Conservation (phyloP, 2,888 invertebrate species). For the Invenusta paracnida region DNA sequence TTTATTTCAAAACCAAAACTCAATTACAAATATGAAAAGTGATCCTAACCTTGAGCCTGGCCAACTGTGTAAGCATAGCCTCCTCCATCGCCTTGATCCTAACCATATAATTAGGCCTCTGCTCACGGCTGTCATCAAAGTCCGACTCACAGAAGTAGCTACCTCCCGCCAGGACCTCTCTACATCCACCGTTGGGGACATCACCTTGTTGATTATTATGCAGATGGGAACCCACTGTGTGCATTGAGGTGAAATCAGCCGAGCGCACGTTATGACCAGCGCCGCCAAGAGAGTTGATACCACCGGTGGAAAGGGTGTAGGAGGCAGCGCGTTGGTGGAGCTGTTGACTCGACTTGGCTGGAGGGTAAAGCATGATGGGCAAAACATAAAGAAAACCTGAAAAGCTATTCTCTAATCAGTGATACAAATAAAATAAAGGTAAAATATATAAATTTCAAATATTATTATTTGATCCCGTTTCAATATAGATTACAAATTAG, state of each 20-base stretch:
- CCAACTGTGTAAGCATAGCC: neutral
- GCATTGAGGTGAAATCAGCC: neutral
- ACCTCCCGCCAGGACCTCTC: neutral
- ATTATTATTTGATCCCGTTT: too few species aligned
- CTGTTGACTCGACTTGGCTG: neutral
- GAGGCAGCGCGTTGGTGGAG: neutral
- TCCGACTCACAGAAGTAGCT: constrained; percentile 39
- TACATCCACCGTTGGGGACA: neutral
- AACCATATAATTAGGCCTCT: constrained; percentile 33
- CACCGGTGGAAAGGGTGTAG: neutral
- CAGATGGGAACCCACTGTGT: neutral
- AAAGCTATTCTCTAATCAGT: too few species aligned
- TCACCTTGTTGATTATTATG: neutral
- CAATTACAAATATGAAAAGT: too few species aligned
- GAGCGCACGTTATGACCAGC: neutral
- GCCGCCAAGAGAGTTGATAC: neutral
- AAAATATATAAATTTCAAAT: too few species aligned
- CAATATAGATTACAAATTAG: too few species aligned
- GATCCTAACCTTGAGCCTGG: too few species aligned
- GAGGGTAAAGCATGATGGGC: neutral
- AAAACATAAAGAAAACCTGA: too few species aligned
- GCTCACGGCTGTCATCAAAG: constrained; percentile 39
- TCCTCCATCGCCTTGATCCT: constrained; percentile 6
- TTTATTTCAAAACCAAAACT: too few species aligned
- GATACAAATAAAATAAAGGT: too few species aligned